These are phyloP conservation scores for Helarctos malayanus DNA, from an alignment of 2,797 vertebrate genomes.

Conservation along the genomic window DNA sequence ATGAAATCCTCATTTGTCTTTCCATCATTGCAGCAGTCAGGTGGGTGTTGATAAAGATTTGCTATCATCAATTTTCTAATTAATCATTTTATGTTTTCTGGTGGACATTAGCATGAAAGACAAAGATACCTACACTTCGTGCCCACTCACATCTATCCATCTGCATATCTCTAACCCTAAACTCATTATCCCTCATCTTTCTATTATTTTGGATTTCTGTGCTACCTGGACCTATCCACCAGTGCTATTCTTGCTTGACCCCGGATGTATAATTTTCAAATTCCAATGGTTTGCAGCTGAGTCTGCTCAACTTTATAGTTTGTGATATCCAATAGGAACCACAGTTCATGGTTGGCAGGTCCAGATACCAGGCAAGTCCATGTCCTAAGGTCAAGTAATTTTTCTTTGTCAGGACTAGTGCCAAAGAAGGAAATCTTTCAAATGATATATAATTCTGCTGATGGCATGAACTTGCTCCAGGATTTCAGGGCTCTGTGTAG, in stretches of 20 bases:
- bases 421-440: background rate
- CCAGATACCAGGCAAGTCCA: background rate
- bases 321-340: background rate
- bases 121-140: background rate
- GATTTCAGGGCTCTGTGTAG: background rate
- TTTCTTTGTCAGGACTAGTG: background rate
- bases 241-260: background rate
- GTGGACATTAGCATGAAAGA: background rate
- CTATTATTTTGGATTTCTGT: background rate
- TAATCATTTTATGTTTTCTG: background rate
- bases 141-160: background rate
- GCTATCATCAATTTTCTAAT: background rate
- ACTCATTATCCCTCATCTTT: background rate
- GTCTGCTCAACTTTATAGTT: background rate
- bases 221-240: background rate
- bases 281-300: background rate
- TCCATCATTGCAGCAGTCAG: background rate
- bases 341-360: background rate
- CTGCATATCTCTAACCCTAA: background rate
- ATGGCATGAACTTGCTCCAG: background rate
- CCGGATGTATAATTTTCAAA: background rate
- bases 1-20: background rate
- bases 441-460: background rate
- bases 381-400: background rate
- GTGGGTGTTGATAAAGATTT: background rate